Percentiles rank a stretch among this genome's conserved stretches.
Conservation (phyloP, 1,140 invertebrate species). For the Drosophila sproati region DNA sequence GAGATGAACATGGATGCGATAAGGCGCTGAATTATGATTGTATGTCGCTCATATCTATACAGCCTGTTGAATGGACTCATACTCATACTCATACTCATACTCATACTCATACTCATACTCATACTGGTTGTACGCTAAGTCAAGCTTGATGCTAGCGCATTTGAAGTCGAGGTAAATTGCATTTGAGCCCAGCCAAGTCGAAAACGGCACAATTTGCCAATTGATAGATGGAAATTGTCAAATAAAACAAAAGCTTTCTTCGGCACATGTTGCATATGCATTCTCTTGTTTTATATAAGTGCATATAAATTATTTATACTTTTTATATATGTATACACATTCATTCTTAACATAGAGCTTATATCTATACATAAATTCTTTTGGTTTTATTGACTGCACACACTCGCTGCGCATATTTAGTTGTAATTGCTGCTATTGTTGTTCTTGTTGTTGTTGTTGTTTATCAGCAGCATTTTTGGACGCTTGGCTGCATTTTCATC, state of each 20-base stretch:
- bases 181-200: conserved; percentile 3
- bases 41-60: conserved; percentile 61
- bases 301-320: conserved; percentile 1
- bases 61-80: conserved; percentile 4
- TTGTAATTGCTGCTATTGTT: conserved; percentile 30
- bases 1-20: conserved; percentile 72
- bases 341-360: not conserved
- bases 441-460: conserved; percentile 28
- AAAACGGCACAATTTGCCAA: conserved; percentile 24
- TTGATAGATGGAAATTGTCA: conserved; percentile 11
- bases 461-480: conserved; percentile 68
- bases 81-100: not conserved
- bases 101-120: not conserved
- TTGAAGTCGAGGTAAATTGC: not conserved
- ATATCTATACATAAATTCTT: conserved; percentile 28
- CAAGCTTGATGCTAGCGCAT: not conserved
- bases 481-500: conserved; percentile 74
- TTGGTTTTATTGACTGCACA: conserved; percentile 68
- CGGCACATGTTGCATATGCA: no score
- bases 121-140: not conserved
- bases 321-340: not conserved
- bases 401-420: conserved; percentile 28
- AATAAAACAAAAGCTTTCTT: not conserved
- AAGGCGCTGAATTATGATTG: conserved; percentile 75
- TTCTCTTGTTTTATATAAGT: no score